Evolutionary conservation across 2,888 invertebrate species (phyloP), one percentile per base, ranked within the genome.

Genomic region (Diaprepes abbreviatus): DNA sequence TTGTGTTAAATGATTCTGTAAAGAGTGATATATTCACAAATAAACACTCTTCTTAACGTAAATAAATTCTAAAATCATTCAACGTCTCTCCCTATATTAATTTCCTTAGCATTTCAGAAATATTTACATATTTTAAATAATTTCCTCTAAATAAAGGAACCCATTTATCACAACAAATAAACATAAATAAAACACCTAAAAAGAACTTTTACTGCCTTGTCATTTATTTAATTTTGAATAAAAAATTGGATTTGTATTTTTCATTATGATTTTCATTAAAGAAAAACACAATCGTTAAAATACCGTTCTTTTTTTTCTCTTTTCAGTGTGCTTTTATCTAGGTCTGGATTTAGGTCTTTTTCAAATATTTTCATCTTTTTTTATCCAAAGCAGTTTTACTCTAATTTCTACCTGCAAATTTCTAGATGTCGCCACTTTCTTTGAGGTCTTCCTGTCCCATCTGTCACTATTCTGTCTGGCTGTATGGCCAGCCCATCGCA

Each of bases 1-100:
- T 36, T 48, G 14, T 50, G 57, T 50, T 66, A 58, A 66, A 66
- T 58, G 58, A 55, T 38, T 55, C 45, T 40, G 24, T 55, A 57
- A 65, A 45, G 45, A 40, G 55, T 33, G 54, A 54, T 45, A 12
- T 21, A 28, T 59, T 14, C 45, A 10, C n/a, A 33, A 59, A 40
- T 45, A 43, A 59, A 28, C 43, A 28, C 28, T 50, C 28, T n/a
- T n/a, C n/a, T n/a, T n/a, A n/a, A n/a, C n/a, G n/a, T 28, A 50
- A 50, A 28, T 50, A 14, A 50, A 28, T 50, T 0, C 19, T 6
- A 12, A 24, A 45, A 45, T 45, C 24, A n/a, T 45, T 50, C 24
- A 50, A 14, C 28, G 9, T 50, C 28, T 50, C 28, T 19, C 2
- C 12, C 28, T n/a, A 35, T 35, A 12, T 50, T 28, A 48, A 50